These are phyloP conservation scores for Hoplostethus atlanticus DNA, from an alignment of 2,797 vertebrate genomes.

Conservation along the genomic window DNA sequence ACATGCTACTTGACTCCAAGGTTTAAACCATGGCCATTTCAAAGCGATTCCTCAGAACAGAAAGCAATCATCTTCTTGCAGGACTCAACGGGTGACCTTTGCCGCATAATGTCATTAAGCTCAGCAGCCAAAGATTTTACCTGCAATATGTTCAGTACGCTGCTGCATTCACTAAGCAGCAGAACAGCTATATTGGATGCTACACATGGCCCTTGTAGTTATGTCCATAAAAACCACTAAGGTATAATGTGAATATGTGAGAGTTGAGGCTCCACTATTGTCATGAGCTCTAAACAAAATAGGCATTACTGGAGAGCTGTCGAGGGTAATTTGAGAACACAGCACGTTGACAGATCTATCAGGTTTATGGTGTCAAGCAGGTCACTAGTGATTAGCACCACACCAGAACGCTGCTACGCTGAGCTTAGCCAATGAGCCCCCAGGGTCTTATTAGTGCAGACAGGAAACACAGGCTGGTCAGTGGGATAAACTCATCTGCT, in stretches of 20 bases:
- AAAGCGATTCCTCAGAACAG: background rate
- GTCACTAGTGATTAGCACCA: constrained; percentile 70
- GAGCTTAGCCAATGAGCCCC: constrained; percentile 69
- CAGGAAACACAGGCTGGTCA: constrained; percentile 67
- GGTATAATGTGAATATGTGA: background rate
- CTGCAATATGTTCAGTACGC: background rate
- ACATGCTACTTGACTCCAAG: background rate
- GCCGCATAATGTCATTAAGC: constrained; percentile 16
- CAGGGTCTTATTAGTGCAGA: constrained; percentile 72
- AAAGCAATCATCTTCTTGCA: constrained; percentile 18
- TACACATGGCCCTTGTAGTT: background rate
- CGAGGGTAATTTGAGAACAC: constrained; percentile 56
- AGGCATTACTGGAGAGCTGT: constrained; percentile 24
- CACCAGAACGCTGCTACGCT: constrained; percentile 39
- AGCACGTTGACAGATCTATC: constrained; percentile 61
- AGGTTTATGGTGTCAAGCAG: constrained; percentile 64
- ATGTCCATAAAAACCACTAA: background rate
- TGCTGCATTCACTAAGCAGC: background rate
- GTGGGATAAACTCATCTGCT: constrained; percentile 30
- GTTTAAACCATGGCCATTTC: constrained; percentile 15
- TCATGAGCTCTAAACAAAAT: constrained; percentile 40
- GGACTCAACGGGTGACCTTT: constrained; percentile 46
- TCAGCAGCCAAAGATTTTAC: constrained; percentile 1
- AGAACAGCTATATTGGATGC: background rate
- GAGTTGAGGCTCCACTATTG: constrained; percentile 9